Evolutionary conservation across 2,797 vertebrate genomes (phyloP).

Genomic region (Eulemur rubriventer): DNA sequence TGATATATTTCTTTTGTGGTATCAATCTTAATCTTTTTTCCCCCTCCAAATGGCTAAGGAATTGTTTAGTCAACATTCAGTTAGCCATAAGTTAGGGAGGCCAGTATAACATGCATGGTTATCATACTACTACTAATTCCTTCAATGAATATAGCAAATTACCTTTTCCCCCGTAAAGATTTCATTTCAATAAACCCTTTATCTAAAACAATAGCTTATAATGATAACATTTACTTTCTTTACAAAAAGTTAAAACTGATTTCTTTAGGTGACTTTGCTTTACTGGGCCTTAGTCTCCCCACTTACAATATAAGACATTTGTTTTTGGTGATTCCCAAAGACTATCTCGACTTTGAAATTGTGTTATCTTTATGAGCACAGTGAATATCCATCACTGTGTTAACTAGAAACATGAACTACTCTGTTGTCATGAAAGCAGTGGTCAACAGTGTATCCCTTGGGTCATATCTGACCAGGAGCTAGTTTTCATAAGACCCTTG

Average conservation of each 20-base stretch:
- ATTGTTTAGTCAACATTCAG: not conserved
- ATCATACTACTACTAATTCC: not conserved
- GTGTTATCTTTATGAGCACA: not conserved
- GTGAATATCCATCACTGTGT: not conserved
- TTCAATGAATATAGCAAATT: not conserved
- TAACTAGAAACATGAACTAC: not conserved
- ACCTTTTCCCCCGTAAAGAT: not conserved
- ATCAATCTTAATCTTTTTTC: not conserved
- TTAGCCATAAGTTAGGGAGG: not conserved
- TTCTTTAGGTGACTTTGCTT: not conserved
- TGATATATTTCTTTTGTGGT: not conserved
- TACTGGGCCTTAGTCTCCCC: not conserved
- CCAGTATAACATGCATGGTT: not conserved
- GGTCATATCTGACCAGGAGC: not conserved
- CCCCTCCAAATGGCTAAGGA: not conserved
- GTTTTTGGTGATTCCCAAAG: conserved; percentile 9
- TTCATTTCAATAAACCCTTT: conserved; percentile 34
- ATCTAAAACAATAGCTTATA: not conserved
- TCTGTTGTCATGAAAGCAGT: not conserved
- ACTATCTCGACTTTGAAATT: not conserved
- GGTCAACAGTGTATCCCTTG: not conserved
- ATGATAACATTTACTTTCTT: not conserved
- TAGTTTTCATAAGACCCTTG: not conserved
- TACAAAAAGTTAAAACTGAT: not conserved
- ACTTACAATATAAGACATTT: not conserved